Percentiles rank a stretch among this genome's conserved stretches.
Conservation (phyloP, 1,140 invertebrate genomes). For the Brachionus manjavacas region DNA sequence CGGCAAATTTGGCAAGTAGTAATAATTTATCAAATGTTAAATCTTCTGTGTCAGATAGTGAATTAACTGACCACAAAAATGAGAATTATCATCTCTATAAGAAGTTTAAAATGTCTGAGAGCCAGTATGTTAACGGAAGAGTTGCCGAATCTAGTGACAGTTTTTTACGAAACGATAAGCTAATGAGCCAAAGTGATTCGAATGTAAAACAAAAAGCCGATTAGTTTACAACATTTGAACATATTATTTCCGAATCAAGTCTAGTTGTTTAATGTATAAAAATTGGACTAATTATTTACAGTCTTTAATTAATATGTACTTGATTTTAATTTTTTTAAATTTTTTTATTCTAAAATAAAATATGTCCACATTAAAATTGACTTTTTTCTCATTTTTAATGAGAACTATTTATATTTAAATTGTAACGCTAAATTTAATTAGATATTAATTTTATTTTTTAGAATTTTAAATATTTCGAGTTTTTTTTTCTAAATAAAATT, state of each 20-base stretch:
- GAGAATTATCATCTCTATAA: not conserved
- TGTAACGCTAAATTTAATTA: too few species aligned
- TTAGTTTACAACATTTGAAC: not conserved
- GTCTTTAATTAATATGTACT: not conserved
- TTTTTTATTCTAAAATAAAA: not conserved
- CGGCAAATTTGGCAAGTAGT: not conserved
- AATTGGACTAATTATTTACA: not conserved
- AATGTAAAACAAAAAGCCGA: not conserved
- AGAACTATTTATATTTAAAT: not conserved
- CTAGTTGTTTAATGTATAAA: slow-evolving; percentile 31
- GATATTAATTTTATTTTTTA: not conserved
- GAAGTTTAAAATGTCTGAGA: not conserved
- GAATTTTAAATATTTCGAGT: not conserved
- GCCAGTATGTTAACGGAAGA: not conserved
- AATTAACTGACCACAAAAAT: not conserved
- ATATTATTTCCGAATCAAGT: not conserved
- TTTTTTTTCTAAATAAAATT: not conserved
- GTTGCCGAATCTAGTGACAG: not conserved
- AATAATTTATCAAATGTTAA: not conserved
- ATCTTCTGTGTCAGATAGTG: not conserved
- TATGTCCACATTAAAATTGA: not conserved
- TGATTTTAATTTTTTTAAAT: not conserved
- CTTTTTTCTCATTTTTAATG: not conserved
- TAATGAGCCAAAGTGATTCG: not conserved
- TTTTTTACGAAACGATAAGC: not conserved